phyloP scores from a whole-genome alignment of 2,113 vertebrate genomes.

The Perccottus glenii region DNA sequence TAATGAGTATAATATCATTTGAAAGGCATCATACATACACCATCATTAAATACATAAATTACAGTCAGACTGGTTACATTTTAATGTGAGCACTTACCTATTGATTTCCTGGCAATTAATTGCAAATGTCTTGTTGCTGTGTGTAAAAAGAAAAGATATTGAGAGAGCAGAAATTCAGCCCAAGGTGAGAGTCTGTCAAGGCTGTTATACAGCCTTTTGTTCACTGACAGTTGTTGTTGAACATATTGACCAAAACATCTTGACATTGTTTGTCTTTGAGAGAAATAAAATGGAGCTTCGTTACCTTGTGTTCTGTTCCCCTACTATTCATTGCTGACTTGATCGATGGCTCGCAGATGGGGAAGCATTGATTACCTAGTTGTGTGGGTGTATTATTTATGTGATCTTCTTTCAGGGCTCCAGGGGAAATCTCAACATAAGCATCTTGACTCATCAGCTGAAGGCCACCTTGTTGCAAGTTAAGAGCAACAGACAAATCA shows the following conservation, averaged over 20 bases:
- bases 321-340: constrained; percentile 56
- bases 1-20: constrained; percentile 20
- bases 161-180: constrained; percentile 33
- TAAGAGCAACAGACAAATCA: constrained; percentile 13
- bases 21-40: constrained; percentile 1
- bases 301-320: constrained; percentile 59
- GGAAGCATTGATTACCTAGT: constrained; percentile 44
- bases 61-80: constrained; percentile 30
- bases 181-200: constrained; percentile 45
- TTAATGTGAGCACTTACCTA: constrained; percentile 27
- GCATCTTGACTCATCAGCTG: constrained; percentile 40
- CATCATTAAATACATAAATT: constrained; percentile 11
- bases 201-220: constrained; percentile 66
- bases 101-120: constrained; percentile 75
- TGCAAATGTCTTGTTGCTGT: constrained; percentile 77
- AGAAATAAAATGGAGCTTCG: constrained; percentile 73
- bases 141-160: constrained; percentile 44
- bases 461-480: constrained; percentile 16
- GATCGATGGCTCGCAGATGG: constrained; percentile 56
- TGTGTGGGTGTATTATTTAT: constrained; percentile 15
- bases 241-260: constrained; percentile 71
- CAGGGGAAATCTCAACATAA: constrained; percentile 35
- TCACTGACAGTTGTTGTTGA: constrained; percentile 61
- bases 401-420: constrained; percentile 11
- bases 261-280: constrained; percentile 75